Base-by-base conservation (phyloP, 2,113 vertebrate species). In the Astatotilapia flaviijosephi region DNA sequence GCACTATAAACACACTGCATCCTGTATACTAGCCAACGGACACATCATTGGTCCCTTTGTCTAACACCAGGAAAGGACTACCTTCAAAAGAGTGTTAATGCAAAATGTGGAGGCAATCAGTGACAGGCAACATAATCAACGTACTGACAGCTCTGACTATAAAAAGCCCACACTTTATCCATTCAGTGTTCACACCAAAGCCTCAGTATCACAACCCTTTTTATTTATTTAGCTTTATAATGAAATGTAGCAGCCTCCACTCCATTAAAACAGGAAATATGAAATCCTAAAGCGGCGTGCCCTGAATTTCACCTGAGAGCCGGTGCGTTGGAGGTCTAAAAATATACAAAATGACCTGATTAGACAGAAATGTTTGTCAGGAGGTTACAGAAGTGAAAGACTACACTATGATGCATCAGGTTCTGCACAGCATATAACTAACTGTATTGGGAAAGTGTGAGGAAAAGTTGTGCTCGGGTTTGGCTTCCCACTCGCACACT, bases 261-360 rank as follows among this genome's bases (percentile, higher is more conserved):
- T 62, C 26, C 45, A n/a, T 62, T 37, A 49, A 75, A 65, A 19
- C 15, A 49, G 26, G 26, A 31, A 77, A 49, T 19, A 77, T 19
- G 9, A 77, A 49, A 77, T 11, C 45, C 70, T 49, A 49, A 47
- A 49, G 42, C 53, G 15, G 82, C 6, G 2, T 42, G 37, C 49
- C 17, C 33, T 75, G 70, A 73, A 21, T 49, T 85, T 88, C 70
- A 90, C 79, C 84, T 68, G 70, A 56, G 81, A 62, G 68, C 56
- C 23, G 8, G 6, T 21, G 26, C 37, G 53, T n/a, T n/a, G 65
- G 45, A 75, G 9, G 28, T 86, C 88, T 90, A 88, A 88, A 92
- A 92, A 92, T 88, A 90, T 11, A 33, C 65, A 2, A 11, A 49
- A 77, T 83, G 86, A 58, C 85, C 89, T 86, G 62, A 89, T 91